Base-by-base conservation (phyloP, 2,888 invertebrate genomes). In the Lasiommata megera region DNA sequence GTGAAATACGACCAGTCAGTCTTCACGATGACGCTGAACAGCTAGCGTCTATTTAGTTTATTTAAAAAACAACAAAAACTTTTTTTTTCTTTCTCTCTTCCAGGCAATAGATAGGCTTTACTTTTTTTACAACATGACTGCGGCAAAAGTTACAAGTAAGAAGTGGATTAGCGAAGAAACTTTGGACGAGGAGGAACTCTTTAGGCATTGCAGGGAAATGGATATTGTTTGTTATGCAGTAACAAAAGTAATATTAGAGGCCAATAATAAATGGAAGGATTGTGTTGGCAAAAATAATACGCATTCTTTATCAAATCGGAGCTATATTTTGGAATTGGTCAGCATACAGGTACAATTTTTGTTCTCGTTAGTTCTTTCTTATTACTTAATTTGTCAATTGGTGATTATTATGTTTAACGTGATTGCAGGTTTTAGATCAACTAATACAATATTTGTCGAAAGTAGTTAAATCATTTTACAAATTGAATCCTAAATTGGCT, bases 81-180 rank as follows among this genome's bases (percentile, higher is more conserved):
- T 41, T 41, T 38, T 38, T 40, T 17, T 40, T 16, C 14, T 7
- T 31, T 31, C 16, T 16, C 9, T 14, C 31, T 18, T 14, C 28
- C 6, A 8, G 23, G 9, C 6, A 2, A 3, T 14, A 16, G 1
- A 6, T 8, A 31, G 1, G 16, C 23, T 57, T 28, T 23, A 34
- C 34, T 52, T 37, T 47, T 14, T 18, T 34, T 34, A 17, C 28
- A 75, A 67, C 63, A 86, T 85, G 82, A 70, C 74, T 54, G 66
- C 80, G 36, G 72, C 69, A 61, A 85, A 80, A 76, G 70, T 80
- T 54, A 71, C 76, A 29, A 78, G 74, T 62, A 87, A 82, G 62
- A 88, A 86, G 80, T 93, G 93, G 93, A 82, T 93, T 17, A 92
- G 92, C 63, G 80, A 90, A 50, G 92, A 93, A 70, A 84, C 83